Percentiles rank a stretch among this genome's conserved stretches.
Conservation (phyloP, 1,140 invertebrate genomes). For the Teleopsis dalmanni region DNA sequence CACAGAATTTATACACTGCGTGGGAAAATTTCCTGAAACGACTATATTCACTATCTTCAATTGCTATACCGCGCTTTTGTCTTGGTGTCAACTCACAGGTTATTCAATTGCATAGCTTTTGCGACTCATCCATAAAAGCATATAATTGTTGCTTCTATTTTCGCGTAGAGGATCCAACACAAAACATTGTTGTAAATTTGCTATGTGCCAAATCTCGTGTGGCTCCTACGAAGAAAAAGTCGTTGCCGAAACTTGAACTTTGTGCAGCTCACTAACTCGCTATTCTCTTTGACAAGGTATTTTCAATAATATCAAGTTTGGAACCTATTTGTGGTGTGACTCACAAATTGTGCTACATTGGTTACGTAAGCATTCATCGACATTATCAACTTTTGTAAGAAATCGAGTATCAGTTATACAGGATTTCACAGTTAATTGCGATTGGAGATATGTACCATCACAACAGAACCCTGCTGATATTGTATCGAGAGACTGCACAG, state of each 20-base stretch:
- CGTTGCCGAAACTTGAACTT: neutral
- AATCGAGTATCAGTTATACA: constrained; percentile 22
- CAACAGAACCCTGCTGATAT: constrained; percentile 21
- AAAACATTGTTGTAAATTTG: neutral
- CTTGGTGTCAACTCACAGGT: too few relatives aligned
- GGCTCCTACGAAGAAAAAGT: neutral
- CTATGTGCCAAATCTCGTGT: constrained; percentile 6
- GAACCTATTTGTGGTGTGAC: constrained; percentile 2
- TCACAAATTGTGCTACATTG: constrained; percentile 1
- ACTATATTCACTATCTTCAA: neutral
- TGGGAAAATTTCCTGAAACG: neutral
- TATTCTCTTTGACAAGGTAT: neutral
- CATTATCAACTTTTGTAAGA: constrained; percentile 20
- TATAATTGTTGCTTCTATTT: constrained; percentile 10
- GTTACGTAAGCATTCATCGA: constrained; percentile 5
- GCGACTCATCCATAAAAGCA: neutral
- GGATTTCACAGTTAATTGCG: constrained; percentile 7
- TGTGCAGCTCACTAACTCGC: neutral
- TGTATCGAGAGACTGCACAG: constrained; percentile 4
- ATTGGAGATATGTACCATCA: constrained; percentile 23
- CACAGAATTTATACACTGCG: neutral
- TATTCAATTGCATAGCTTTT: neutral
- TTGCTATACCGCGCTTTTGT: neutral
- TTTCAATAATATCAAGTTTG: neutral
- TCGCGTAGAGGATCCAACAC: neutral